Evolutionary conservation across 1,140 invertebrate genomes (phyloP), one percentile per base, ranked within the genome.

Genomic region (Cephus cinctus): DNA sequence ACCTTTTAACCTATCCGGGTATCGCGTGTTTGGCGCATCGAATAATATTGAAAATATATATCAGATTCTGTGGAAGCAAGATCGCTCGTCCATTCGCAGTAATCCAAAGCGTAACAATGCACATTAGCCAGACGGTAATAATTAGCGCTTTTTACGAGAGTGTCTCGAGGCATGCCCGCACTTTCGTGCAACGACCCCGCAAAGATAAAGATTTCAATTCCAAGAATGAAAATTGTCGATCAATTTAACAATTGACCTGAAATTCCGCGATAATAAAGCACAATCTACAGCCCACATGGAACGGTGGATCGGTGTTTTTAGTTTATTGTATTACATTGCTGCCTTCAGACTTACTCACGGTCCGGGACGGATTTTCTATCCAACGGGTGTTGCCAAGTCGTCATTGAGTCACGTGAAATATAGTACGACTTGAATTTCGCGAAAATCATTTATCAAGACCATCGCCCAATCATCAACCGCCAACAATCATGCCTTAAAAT

Each of bases 41-140:
- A n/a, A n/a, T n/a, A n/a, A n/a, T n/a, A n/a, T n/a, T n/a, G n/a
- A n/a, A n/a, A n/a, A n/a, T n/a, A n/a, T n/a, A n/a, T n/a, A n/a
- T n/a, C n/a, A n/a, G n/a, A n/a, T n/a, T n/a, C n/a, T n/a, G n/a
- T n/a, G n/a, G n/a, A n/a, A n/a, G n/a, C n/a, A n/a, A n/a, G n/a
- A n/a, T n/a, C n/a, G n/a, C n/a, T n/a, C n/a, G n/a, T n/a, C n/a
- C n/a, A n/a, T n/a, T n/a, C n/a, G n/a, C n/a, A n/a, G n/a, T n/a
- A n/a, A n/a, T n/a, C n/a, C n/a, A n/a, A n/a, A n/a, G n/a, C n/a
- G n/a, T n/a, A n/a, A n/a, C n/a, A n/a, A n/a, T n/a, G n/a, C n/a
- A n/a, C n/a, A n/a, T n/a, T n/a, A n/a, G n/a, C n/a, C 65, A 61
- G 61, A 66, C 61, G 61, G 67, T 62, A 61, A 70, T 73, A 70